Conservation (phyloP, 2,888 invertebrate genomes). For the Prostheceraeus crozeri region DNA sequence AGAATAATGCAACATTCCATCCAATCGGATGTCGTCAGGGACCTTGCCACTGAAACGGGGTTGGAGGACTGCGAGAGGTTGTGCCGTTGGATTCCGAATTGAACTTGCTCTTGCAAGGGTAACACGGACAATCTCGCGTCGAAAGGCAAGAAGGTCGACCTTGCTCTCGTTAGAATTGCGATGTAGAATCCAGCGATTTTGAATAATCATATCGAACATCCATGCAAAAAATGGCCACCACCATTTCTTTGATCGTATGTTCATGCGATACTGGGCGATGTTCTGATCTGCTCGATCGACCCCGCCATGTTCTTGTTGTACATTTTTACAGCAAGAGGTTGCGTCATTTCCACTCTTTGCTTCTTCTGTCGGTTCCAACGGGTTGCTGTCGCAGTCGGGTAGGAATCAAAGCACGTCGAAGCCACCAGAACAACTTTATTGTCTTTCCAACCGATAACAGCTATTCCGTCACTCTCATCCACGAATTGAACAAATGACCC, state of each 20-base stretch:
- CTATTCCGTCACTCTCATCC: not conserved
- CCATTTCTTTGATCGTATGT: constrained; percentile 28
- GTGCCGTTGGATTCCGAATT: no score
- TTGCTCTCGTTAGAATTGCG: not conserved
- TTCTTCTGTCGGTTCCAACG: constrained; percentile 16
- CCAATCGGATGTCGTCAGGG: not conserved
- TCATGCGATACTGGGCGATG: constrained; percentile 10
- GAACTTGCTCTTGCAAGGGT: not conserved
- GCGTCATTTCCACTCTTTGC: constrained; percentile 5
- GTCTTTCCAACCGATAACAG: constrained; percentile 10
- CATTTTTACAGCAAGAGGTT: constrained; percentile 12
- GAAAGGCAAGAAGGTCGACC: constrained; percentile 13
- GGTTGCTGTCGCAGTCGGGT: not conserved
- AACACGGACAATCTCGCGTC: constrained; percentile 17
- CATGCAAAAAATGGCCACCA: constrained; percentile 29
- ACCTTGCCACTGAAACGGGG: not conserved
- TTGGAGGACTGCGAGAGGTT: constrained; percentile 1
- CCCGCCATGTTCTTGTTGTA: constrained; percentile 25
- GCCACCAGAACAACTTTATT: constrained; percentile 17
- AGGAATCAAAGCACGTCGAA: constrained; percentile 10
- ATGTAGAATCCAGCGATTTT: constrained; percentile 4
- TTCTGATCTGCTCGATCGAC: constrained; percentile 15
- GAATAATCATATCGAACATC: constrained; percentile 15
- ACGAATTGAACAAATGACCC: constrained; percentile 3
- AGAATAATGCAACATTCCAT: constrained; percentile 10